A percentile compares a stretch with the other conserved stretches of the same genome.
Conservation (phyloP, 2,797 vertebrate species). For the Mycteria americana region DNA sequence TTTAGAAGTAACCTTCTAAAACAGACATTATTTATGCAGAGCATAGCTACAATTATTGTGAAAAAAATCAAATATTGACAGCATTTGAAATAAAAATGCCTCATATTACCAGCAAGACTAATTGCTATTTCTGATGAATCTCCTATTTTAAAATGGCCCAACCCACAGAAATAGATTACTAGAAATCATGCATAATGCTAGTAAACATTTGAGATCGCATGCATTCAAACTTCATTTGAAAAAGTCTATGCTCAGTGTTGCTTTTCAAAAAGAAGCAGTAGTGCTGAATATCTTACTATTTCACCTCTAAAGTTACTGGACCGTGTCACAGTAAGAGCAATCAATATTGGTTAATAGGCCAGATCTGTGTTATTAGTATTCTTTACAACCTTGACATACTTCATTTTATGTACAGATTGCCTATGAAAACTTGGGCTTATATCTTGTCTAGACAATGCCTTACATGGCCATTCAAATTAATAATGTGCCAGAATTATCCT, state of each 20-base stretch:
- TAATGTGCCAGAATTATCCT: constrained; percentile 80
- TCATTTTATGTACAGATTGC: constrained; percentile 76
- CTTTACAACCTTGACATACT: constrained; percentile 73
- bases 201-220: not conserved
- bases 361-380: constrained; percentile 75
- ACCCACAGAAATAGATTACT: not conserved
- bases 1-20: not conserved
- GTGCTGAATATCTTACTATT: constrained; percentile 19
- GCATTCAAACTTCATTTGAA: not conserved
- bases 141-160: not conserved
- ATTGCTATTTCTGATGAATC: not conserved
- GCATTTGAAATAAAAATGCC: not conserved
- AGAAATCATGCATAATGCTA: not conserved
- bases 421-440: constrained; percentile 75
- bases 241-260: constrained; percentile 11
- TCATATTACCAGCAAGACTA: not conserved
- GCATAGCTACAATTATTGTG: not conserved
- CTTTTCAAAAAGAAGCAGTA: constrained; percentile 11
- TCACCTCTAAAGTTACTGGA: constrained; percentile 66
- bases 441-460: constrained; percentile 80
- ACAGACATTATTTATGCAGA: not conserved
- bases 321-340: constrained; percentile 61
- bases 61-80: not conserved
- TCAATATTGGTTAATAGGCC: constrained; percentile 76
- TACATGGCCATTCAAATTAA: constrained; percentile 80